Evolutionary conservation across 2,797 vertebrate genomes (phyloP).

Genomic region (Dromococcyx pavoninus): DNA sequence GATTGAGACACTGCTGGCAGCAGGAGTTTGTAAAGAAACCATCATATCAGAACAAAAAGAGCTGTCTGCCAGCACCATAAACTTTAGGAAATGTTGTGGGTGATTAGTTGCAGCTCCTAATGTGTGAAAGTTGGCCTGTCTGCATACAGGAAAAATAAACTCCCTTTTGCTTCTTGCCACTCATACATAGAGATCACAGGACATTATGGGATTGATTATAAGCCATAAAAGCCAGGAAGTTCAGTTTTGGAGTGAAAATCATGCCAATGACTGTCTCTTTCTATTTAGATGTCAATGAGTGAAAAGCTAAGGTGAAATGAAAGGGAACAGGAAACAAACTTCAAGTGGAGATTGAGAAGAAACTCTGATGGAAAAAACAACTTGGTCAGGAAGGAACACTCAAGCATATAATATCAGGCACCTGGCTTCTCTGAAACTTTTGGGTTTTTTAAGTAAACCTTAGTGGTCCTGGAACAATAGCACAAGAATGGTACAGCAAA

Average conservation of each 20-base stretch:
- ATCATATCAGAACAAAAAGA: conserved; percentile 39
- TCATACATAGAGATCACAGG: background rate
- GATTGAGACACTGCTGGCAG: conserved; percentile 35
- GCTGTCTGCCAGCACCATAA: conserved; percentile 54
- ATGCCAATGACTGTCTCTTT: conserved; percentile 22
- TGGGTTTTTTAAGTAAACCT: background rate
- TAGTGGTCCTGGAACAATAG: background rate
- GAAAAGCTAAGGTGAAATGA: conserved; percentile 34
- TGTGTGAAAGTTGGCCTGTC: conserved; percentile 65
- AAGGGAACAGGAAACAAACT: conserved; percentile 44
- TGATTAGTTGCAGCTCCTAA: conserved; percentile 62
- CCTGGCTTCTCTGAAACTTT: conserved; percentile 7
- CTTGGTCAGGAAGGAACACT: conserved; percentile 20
- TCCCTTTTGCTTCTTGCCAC: conserved; percentile 28
- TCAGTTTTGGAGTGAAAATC: conserved; percentile 18
- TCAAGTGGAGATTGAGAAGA: conserved; percentile 13
- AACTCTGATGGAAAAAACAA: conserved; percentile 41
- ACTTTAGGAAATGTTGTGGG: conserved; percentile 55
- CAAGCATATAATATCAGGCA: conserved; percentile 29
- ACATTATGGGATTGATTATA: conserved; percentile 49
- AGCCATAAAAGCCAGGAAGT: conserved; percentile 47
- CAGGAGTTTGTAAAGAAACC: conserved; percentile 21
- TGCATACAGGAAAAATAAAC: conserved; percentile 43
- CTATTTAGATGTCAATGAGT: background rate
- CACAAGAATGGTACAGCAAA: background rate